phyloP scores from a whole-genome alignment of 2,113 vertebrate genomes.

The Ramphastos sulfuratus region DNA sequence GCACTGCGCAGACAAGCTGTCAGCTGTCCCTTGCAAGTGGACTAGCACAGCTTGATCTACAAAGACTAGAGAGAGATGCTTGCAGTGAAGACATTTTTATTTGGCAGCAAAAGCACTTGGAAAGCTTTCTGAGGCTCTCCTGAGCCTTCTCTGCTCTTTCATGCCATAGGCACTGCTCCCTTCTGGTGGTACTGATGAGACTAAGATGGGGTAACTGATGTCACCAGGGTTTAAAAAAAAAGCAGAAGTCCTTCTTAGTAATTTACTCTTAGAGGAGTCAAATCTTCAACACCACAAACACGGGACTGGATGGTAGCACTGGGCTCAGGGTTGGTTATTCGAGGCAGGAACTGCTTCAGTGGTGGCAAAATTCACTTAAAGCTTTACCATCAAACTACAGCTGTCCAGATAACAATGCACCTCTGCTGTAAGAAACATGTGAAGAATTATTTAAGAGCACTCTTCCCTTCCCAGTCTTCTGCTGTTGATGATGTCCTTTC shows the following conservation, averaged over 20 bases:
- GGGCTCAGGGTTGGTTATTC: neutral
- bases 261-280: neutral
- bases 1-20: neutral
- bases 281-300: neutral
- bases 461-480: neutral
- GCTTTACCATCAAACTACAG: neutral
- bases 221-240: fast-evolving
- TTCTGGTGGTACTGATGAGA: neutral
- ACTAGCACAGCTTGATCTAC: neutral
- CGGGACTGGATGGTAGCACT: fast-evolving
- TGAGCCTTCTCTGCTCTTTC: neutral
- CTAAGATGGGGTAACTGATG: neutral
- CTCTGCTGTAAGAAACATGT: neutral
- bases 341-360: neutral
- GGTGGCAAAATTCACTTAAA: neutral
- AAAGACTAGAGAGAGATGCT: neutral
- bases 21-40: neutral
- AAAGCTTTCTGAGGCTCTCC: neutral
- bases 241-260: neutral
- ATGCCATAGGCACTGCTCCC: neutral
- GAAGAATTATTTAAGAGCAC: neutral
- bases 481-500: neutral
- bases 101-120: neutral
- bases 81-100: neutral
- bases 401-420: neutral